These are phyloP conservation scores for Drosophila demipolita DNA, from an alignment of 2,888 invertebrate species.

Conservation along the genomic window DNA sequence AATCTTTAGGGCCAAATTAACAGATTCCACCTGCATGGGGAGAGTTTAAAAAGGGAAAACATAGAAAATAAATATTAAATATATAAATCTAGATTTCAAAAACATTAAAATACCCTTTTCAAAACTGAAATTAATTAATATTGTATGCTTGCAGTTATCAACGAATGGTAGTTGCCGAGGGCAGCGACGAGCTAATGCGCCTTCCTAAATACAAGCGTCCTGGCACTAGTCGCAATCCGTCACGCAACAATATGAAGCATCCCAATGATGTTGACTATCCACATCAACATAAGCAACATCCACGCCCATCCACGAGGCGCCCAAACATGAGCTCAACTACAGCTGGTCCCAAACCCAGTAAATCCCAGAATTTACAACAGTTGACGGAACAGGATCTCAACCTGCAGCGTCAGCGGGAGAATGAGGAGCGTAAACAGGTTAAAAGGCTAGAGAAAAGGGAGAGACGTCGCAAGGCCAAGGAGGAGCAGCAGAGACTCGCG, in stretches of 20 bases:
- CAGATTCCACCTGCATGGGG: conserved; percentile 91
- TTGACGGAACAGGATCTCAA: conserved; percentile 76
- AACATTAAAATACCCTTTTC: not conserved
- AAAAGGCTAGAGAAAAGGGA: conserved; percentile 40
- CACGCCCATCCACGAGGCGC: conserved; percentile 26
- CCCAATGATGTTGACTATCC: conserved; percentile 72
- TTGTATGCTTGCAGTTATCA: conserved; percentile 63
- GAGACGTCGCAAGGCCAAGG: conserved; percentile 37
- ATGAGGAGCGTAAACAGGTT: conserved; percentile 55
- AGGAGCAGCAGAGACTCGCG: conserved; percentile 39
- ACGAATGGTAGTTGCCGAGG: conserved; percentile 79
- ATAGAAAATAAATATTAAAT: not conserved
- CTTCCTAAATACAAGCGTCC: conserved; percentile 56
- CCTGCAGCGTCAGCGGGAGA: conserved; percentile 73
- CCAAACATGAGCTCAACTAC: conserved; percentile 46
- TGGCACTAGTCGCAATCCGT: conserved; percentile 41
- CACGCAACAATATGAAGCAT: conserved; percentile 34
- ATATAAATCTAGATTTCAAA: not conserved
- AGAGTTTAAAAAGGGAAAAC: not conserved
- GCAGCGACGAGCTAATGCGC: conserved; percentile 79
- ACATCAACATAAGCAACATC: conserved; percentile 49
- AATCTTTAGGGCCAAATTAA: conserved; percentile 95
- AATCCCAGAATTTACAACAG: conserved; percentile 31
- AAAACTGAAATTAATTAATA: conserved; percentile 8
- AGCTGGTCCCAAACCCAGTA: conserved; percentile 1